phyloP scores from a whole-genome alignment of 2,888 invertebrate genomes.

The Drosophila anomalipes region DNA sequence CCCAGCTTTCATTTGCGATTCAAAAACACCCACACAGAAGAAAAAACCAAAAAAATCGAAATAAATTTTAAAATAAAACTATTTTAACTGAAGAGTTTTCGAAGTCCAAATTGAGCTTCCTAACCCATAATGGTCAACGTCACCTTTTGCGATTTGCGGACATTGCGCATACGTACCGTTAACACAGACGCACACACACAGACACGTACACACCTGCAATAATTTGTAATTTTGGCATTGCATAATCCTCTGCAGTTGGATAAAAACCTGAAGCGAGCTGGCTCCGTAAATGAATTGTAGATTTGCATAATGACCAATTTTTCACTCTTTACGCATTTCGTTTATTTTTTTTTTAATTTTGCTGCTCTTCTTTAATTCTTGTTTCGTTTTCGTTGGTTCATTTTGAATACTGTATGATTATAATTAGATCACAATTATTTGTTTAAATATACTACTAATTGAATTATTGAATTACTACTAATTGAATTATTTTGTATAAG shows the following conservation, averaged over 20 bases:
- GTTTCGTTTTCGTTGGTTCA: constrained; percentile 36
- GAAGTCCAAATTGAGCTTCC: constrained; percentile 31
- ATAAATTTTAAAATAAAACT: constrained; percentile 5
- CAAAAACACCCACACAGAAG: constrained; percentile 22
- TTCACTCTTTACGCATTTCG: constrained; percentile 27
- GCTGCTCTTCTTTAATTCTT: constrained; percentile 47
- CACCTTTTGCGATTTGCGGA: constrained; percentile 50
- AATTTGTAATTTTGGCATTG: constrained; percentile 73
- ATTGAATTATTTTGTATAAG: not conserved
- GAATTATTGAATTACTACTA: too few relatives aligned
- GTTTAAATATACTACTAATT: not conserved
- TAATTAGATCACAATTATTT: not conserved
- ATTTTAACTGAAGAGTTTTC: constrained; percentile 50
- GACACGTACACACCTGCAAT: constrained; percentile 50
- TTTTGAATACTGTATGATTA: not conserved
- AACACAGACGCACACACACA: constrained; percentile 15
- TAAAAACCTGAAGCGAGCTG: constrained; percentile 44
- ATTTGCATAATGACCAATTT: constrained; percentile 77
- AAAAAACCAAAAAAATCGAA: not conserved
- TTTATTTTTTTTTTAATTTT: constrained; percentile 23
- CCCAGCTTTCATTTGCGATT: constrained; percentile 63
- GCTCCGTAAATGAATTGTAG: constrained; percentile 58
- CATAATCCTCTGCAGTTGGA: constrained; percentile 72
- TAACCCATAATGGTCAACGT: constrained; percentile 29
- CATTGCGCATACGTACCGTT: constrained; percentile 73